Conservation (phyloP, 2,113 vertebrate species). For the Excalfactoria chinensis region DNA sequence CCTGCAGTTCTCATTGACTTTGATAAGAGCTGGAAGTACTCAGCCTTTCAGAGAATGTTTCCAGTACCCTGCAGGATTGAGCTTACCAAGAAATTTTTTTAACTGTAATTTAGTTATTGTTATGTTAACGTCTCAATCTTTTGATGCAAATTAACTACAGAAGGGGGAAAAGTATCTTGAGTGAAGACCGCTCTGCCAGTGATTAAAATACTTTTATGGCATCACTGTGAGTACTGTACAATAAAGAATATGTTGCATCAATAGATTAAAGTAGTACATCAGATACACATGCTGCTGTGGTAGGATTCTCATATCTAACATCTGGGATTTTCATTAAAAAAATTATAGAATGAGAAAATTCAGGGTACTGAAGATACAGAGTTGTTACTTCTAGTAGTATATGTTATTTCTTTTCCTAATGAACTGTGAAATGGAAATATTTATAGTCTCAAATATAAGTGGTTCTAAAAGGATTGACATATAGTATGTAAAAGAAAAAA, state of each 20-base stretch:
- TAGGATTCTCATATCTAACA: background rate
- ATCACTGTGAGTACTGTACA: background rate
- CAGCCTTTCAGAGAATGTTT: background rate
- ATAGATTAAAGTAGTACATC: background rate
- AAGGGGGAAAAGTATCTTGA: background rate
- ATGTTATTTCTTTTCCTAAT: background rate
- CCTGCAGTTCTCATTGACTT: background rate
- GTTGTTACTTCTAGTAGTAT: background rate
- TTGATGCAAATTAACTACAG: slow-evolving; percentile 8
- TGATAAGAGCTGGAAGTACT: background rate
- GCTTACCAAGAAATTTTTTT: background rate
- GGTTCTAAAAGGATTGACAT: background rate
- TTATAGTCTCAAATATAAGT: background rate
- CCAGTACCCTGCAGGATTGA: slow-evolving; percentile 19
- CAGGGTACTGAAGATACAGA: background rate
- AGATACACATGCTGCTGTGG: background rate
- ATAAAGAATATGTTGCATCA: background rate
- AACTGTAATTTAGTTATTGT: slow-evolving; percentile 45
- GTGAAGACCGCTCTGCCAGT: background rate
- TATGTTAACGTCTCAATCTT: slow-evolving; percentile 28
- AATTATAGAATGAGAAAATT: background rate
- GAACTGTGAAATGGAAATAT: background rate
- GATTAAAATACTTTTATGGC: slow-evolving; percentile 13
- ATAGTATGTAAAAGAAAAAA: background rate
- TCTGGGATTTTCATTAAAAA: background rate